Base-by-base conservation (phyloP, 2,113 vertebrate species). In the Dendrocopos noguchii region DNA sequence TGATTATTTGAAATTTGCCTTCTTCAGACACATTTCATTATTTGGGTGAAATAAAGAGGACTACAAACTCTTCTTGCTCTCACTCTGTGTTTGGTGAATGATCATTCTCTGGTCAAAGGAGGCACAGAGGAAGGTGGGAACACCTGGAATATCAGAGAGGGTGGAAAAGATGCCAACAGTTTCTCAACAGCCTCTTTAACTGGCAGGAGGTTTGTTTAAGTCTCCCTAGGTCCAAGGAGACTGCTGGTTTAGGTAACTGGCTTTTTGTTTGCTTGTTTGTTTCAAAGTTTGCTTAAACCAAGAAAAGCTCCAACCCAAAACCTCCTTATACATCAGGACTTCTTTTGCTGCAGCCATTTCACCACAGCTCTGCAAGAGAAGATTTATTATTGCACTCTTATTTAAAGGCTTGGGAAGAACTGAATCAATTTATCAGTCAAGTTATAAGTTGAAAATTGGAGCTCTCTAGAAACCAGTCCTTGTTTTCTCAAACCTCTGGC, bases 161-260 rank as follows among this genome's bases (percentile, higher is more conserved):
- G 39, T 94, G 46, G 81, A 83, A 94, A 95, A 92, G 47, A 72
- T 84, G 87, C 90, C 91, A 91, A 83, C n/a, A 84, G 36, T 39
- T 89, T 74, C 91, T 64, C 56, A 95, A 80, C n/a, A 90, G 56
- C 16, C n/a, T 55, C 42, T 67, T 93, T 81, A 96, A 50, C 27
- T 92, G 82, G 46, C 59, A 91, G 42, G 86, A 93, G n/a, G 20
- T 65, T 94, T 90, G 57, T 83, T 89, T 78, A 90, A 72, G 29
- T 87, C 96, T 87, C 75, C 65, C 88, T 47, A 75, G 66, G 73
- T 80, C 63, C 78, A 94, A 79, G 44, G 59, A 87, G 22, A 68
- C 19, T 96, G 57, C 86, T 92, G 74, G 92, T 94, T 95, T 92
- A 95, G 87, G 76, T 74, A 90, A 95, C 80, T 74, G 22, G 12